These are phyloP conservation scores for Xylota segnis DNA, from an alignment of 2,888 invertebrate species.

Conservation along the genomic window DNA sequence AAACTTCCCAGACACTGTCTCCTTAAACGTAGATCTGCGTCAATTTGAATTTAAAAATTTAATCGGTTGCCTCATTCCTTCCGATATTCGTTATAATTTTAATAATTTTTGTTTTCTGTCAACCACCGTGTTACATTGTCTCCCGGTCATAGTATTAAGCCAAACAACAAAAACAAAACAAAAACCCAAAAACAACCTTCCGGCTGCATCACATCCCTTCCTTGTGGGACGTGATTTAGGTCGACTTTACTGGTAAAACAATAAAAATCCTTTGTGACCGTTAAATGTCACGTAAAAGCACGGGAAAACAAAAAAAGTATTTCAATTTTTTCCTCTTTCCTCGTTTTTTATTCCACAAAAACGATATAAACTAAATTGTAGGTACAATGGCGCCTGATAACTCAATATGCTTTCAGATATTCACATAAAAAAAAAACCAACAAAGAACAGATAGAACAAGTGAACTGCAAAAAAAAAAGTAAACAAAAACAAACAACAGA, in stretches of 20 bases:
- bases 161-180: not conserved
- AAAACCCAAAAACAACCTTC: too few species aligned
- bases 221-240: conserved; percentile 33
- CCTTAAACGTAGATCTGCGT: too few species aligned
- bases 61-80: not conserved
- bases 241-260: conserved; percentile 32
- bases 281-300: conserved; percentile 34
- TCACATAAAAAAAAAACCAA: not conserved
- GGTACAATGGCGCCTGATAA: conserved; percentile 29
- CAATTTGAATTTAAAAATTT: not conserved
- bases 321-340: conserved; percentile 12
- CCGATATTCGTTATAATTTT: too few species aligned
- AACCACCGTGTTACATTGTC: not conserved
- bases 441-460: not conserved
- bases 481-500: conserved; percentile 22
- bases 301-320: too few species aligned
- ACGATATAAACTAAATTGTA: conserved; percentile 47
- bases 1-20: too few species aligned
- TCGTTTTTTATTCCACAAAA: not conserved
- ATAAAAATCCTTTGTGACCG: conserved; percentile 48
- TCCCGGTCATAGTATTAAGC: not conserved
- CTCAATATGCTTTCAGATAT: conserved; percentile 45
- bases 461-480: not conserved
- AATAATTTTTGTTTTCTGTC: not conserved
- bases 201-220: conserved; percentile 8